Evolutionary conservation across 1,140 invertebrate species (phyloP), one percentile per base, ranked within the genome.

Genomic region (Procambarus virginalis): DNA sequence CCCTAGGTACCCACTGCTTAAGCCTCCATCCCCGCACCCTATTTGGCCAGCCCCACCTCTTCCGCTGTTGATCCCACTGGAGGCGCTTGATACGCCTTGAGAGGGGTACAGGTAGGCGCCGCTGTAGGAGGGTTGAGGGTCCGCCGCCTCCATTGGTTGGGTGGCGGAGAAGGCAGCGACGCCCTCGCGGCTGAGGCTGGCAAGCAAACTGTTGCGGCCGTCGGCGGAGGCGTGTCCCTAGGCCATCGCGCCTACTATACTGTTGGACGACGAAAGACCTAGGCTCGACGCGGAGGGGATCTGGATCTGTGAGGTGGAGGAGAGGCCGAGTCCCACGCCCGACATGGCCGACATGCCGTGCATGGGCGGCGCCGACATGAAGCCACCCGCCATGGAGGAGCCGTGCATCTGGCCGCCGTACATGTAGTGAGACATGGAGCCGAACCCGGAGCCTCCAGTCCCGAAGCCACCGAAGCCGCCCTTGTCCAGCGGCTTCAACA

Each of bases 381-480:
- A 86, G 92, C 93, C 91, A 84, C 92, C 92, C 92, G 93, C 73
- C 81, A 93, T 93, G 82, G 93, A 77, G 92, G 90, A 83, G 64
- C 91, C 91, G 93, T 89, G 93, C 93, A 94, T 94, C 92, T 94
- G 94, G 76, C 93, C 93, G 90, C 94, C 94, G 92, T 95, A 94
- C 93, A 94, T 94, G 92, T 94, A 94, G 87, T 94, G 94, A 46
- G 93, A 94, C 94, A 94, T 94, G 92, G 94, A 93, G 55, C 93
- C 91, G 80, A 94, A 92, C 84, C 94, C 92, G 77, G 90, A 83
- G 12, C 93, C 92, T 20, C 92, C 91, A 45, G 91, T 90, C 34
- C 92, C 91, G 46, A 92, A 92, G 34, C 92, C 92, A 10, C 88
- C 91, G 82, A 92, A 92, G 60, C 92, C 92, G 85, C 92, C 92